Evolutionary conservation across 2,113 vertebrate genomes (phyloP).

Genomic region (Amphiprion percula): DNA sequence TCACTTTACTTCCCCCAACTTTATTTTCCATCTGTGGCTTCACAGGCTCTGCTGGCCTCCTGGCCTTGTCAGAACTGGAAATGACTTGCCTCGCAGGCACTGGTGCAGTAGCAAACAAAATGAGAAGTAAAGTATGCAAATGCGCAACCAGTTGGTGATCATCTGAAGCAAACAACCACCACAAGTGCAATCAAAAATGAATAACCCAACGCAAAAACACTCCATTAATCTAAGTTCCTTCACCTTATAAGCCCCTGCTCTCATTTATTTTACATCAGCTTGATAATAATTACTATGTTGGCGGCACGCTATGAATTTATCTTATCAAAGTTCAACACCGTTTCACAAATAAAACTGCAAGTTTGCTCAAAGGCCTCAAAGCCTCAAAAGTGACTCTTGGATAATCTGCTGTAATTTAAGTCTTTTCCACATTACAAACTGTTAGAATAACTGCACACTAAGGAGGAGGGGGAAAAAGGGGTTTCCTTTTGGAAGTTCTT

Average conservation of each 20-base stretch:
- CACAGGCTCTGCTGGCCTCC: slow-evolving; percentile 12
- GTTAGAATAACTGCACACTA: not conserved
- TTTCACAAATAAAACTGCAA: slow-evolving; percentile 35
- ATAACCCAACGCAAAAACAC: slow-evolving; percentile 20
- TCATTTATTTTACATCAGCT: slow-evolving; percentile 42
- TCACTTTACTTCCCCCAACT: slow-evolving; percentile 65
- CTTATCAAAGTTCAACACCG: slow-evolving; percentile 26
- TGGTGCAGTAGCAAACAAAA: slow-evolving; percentile 43
- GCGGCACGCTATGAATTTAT: slow-evolving; percentile 41
- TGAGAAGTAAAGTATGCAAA: slow-evolving; percentile 51
- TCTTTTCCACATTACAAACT: slow-evolving; percentile 39
- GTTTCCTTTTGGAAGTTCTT: slow-evolving; percentile 29
- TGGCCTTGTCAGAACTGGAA: slow-evolving; percentile 29
- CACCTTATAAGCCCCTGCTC: slow-evolving; percentile 39
- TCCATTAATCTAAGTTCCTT: slow-evolving; percentile 38
- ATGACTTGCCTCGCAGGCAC: slow-evolving; percentile 17
- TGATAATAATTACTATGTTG: slow-evolving; percentile 57
- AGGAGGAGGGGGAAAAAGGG: not conserved
- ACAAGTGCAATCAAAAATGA: slow-evolving; percentile 27
- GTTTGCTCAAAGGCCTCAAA: slow-evolving; percentile 5
- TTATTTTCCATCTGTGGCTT: slow-evolving; percentile 65
- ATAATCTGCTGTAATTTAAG: slow-evolving; percentile 26
- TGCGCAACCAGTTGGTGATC: slow-evolving; percentile 34
- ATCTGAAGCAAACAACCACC: slow-evolving; percentile 33
- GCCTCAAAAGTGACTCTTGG: slow-evolving; percentile 2